These are phyloP conservation scores for Oscheius onirici DNA, from an alignment of 2,888 invertebrate genomes.

Conservation along the genomic window DNA sequence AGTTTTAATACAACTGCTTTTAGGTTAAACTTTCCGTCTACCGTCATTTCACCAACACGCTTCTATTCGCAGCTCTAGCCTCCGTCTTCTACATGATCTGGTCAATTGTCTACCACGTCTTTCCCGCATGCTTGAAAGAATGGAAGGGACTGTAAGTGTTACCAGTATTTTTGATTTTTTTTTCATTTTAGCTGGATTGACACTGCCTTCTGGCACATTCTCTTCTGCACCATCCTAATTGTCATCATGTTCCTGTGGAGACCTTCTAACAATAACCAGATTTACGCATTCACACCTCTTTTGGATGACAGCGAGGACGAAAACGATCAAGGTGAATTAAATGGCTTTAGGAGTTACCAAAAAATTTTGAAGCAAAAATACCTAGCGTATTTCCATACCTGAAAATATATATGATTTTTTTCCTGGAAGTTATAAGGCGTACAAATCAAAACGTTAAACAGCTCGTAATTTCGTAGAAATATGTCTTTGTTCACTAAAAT, in stretches of 20 bases:
- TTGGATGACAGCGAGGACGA: slow-evolving; percentile 84
- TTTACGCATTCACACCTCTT: slow-evolving; percentile 88
- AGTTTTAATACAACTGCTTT: slow-evolving; percentile 2
- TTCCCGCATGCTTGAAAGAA: slow-evolving; percentile 83
- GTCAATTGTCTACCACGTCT: slow-evolving; percentile 83
- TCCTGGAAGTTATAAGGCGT: too few species aligned
- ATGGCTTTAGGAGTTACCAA: too few species aligned
- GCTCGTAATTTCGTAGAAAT: neutral
- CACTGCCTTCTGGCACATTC: slow-evolving; percentile 92
- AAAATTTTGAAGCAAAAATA: too few species aligned
- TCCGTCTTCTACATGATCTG: slow-evolving; percentile 93
- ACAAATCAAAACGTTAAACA: neutral
- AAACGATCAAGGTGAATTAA: slow-evolving; percentile 75
- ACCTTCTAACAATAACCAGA: slow-evolving; percentile 93
- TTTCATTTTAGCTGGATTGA: slow-evolving; percentile 81
- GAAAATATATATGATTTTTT: neutral
- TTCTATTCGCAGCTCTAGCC: slow-evolving; percentile 86
- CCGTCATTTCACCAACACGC: slow-evolving; percentile 90
- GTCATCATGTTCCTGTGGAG: slow-evolving; percentile 95
- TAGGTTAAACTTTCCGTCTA: slow-evolving; percentile 83
- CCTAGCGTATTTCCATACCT: too few species aligned
- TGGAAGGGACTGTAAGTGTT: slow-evolving; percentile 82
- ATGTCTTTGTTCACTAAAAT: neutral
- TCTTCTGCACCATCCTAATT: slow-evolving; percentile 86
- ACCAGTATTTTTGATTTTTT: neutral